These are phyloP conservation scores for Pachyuromys duprasi DNA, from an alignment of 2,797 vertebrate genomes.

Conservation along the genomic window DNA sequence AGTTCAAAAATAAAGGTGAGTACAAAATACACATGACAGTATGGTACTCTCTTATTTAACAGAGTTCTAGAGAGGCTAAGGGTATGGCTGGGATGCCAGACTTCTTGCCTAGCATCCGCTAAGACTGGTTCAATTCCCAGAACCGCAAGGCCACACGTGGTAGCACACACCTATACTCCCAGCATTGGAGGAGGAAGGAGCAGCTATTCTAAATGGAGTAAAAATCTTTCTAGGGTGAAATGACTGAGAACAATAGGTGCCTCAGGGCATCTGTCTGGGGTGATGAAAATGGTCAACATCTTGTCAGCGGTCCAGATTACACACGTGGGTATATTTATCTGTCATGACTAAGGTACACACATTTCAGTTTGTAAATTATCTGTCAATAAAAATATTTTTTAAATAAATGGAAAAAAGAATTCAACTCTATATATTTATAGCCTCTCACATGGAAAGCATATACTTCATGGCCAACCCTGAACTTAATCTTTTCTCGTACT, in stretches of 20 bases:
- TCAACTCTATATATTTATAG: background rate
- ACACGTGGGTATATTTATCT: background rate
- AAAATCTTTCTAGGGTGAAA: background rate
- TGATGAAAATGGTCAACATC: background rate
- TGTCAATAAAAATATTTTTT: background rate
- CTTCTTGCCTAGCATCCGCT: background rate
- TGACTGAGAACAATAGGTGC: background rate
- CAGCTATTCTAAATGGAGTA: background rate
- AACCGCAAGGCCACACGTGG: no score
- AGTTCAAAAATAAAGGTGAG: background rate
- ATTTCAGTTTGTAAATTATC: constrained; percentile 27
- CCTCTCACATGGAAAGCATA: background rate
- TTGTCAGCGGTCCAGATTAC: background rate
- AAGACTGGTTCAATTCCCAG: background rate
- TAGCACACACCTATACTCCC: background rate
- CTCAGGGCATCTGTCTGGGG: background rate
- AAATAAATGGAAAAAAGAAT: background rate
- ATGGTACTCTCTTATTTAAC: background rate
- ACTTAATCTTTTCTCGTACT: background rate
- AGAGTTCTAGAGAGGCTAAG: background rate
- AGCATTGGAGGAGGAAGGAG: background rate
- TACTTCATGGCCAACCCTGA: background rate
- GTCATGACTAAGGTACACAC: background rate
- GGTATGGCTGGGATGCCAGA: background rate
- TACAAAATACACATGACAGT: background rate